These are phyloP conservation scores for Otolemur crassicaudatus DNA, from an alignment of 2,797 vertebrate species.

Conservation along the genomic window DNA sequence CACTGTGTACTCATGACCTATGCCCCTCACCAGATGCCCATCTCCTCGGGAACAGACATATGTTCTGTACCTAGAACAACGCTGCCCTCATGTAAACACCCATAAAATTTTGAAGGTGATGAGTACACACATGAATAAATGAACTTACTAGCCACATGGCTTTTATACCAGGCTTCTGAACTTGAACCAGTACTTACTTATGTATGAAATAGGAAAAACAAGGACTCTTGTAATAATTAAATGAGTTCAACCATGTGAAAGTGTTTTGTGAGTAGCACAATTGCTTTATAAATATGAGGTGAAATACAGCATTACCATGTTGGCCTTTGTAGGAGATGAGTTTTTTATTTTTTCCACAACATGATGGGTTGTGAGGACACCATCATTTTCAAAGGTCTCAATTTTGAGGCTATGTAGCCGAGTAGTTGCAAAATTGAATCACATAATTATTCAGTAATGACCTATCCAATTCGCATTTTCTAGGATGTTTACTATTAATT, in stretches of 20 bases:
- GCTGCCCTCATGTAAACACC: not conserved
- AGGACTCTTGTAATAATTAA: not conserved
- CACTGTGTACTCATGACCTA: not conserved
- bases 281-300: not conserved
- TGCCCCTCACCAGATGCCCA: not conserved
- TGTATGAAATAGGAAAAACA: not conserved
- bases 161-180: not conserved
- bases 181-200: not conserved
- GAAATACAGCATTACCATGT: not conserved
- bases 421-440: not conserved
- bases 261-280: not conserved
- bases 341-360: not conserved
- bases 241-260: not conserved
- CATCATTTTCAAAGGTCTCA: not conserved
- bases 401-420: not conserved
- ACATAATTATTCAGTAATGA: conserved; percentile 2
- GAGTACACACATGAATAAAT: not conserved
- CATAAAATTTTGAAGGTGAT: not conserved
- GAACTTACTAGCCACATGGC: not conserved
- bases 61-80: not conserved
- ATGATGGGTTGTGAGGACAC: not conserved
- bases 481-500: not conserved
- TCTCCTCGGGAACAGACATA: not conserved
- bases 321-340: not conserved
- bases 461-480: not conserved